Evolutionary conservation across 2,888 invertebrate genomes (phyloP).

Genomic region (Formica aserva): DNA sequence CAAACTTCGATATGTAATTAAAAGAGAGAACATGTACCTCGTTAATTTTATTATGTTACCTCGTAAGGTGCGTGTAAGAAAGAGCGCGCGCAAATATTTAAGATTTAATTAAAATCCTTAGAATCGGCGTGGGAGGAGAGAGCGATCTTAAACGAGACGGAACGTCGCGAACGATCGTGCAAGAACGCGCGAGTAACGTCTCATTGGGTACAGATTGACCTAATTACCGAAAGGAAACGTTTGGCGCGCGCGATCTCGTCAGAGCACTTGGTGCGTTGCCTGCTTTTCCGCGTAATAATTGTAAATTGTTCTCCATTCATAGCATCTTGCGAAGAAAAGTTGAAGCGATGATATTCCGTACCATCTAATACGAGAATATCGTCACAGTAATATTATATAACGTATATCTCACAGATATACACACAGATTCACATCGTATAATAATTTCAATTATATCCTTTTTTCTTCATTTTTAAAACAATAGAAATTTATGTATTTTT

Average conservation of each 20-base stretch:
- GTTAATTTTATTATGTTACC: not conserved
- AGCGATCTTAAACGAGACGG: slow-evolving; percentile 70
- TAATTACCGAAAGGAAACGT: slow-evolving; percentile 81
- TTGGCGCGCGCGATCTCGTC: slow-evolving; percentile 72
- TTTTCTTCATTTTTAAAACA: not conserved
- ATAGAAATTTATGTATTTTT: not conserved
- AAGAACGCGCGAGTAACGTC: slow-evolving; percentile 77
- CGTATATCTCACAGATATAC: not conserved
- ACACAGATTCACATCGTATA: not conserved
- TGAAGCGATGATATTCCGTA: not conserved
- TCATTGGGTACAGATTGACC: slow-evolving; percentile 81
- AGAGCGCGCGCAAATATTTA: slow-evolving; percentile 29
- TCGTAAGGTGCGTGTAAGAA: not conserved
- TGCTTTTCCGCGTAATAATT: slow-evolving; percentile 71
- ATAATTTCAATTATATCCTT: not conserved
- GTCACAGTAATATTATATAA: not conserved
- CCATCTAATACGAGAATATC: not conserved
- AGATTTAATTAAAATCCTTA: slow-evolving; percentile 71
- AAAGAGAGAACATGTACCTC: not conserved
- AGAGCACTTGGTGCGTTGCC: slow-evolving; percentile 67
- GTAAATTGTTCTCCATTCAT: slow-evolving; percentile 70
- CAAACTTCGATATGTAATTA: not conserved
- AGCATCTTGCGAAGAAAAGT: slow-evolving; percentile 28
- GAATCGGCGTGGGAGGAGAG: slow-evolving; percentile 48
- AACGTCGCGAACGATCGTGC: slow-evolving; percentile 69